These are phyloP conservation scores for Pheosia gnoma DNA, from an alignment of 2,888 invertebrate genomes.

Conservation along the genomic window DNA sequence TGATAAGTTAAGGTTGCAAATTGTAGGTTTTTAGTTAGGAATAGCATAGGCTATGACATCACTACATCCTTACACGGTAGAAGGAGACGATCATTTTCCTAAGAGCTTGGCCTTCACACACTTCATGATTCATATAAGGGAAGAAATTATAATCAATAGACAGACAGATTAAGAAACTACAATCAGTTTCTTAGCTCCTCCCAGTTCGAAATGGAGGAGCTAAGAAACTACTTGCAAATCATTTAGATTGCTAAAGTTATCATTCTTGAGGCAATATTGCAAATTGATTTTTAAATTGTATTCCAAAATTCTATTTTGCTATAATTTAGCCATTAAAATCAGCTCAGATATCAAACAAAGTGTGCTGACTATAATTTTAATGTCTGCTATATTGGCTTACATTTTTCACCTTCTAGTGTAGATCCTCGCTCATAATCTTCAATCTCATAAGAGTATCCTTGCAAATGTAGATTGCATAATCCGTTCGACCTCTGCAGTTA, in stretches of 20 bases:
- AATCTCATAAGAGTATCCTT: conserved; percentile 8
- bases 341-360: too few species aligned
- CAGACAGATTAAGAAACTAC: too few species aligned
- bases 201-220: too few species aligned
- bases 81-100: background rate
- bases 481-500: conserved; percentile 60
- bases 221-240: background rate
- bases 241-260: background rate
- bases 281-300: background rate
- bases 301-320: too few species aligned
- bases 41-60: too few species aligned
- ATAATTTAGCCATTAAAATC: too few species aligned
- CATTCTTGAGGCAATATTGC: background rate
- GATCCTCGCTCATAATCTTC: background rate
- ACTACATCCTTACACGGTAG: background rate
- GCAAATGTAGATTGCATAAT: conserved; percentile 40
- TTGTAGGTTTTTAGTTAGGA: background rate
- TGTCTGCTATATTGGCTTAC: too few species aligned
- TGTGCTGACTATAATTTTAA: too few species aligned
- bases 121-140: too few species aligned
- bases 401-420: too few species aligned
- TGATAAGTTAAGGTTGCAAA: background rate
- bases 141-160: too few species aligned
- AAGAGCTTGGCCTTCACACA: background rate
- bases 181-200: too few species aligned